Evolutionary conservation across 2,113 vertebrate species (phyloP).

Genomic region (Pelmatolapia mariae): DNA sequence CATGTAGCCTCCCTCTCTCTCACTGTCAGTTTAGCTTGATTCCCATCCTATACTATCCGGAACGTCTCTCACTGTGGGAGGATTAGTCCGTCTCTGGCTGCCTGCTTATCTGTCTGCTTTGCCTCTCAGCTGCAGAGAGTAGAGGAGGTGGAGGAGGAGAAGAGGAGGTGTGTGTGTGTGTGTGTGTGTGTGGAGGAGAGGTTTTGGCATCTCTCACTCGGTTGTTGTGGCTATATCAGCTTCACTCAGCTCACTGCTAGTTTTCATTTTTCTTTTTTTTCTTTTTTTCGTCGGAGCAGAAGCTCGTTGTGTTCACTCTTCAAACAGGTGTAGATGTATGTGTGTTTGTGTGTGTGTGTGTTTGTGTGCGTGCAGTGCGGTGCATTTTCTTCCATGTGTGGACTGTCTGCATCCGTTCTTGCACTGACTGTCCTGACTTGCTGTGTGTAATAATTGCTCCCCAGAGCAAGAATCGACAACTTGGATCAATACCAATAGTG

Average conservation of each 20-base stretch:
- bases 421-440: not conserved
- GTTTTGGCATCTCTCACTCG: slow-evolving; percentile 21
- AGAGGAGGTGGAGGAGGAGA: not conserved
- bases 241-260: slow-evolving; percentile 7
- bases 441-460: slow-evolving; percentile 40
- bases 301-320: not conserved
- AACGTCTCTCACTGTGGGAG: slow-evolving; percentile 45
- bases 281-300: not conserved
- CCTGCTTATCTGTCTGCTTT: slow-evolving; percentile 66
- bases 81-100: slow-evolving; percentile 67
- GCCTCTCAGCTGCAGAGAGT: slow-evolving; percentile 30
- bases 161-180: not conserved
- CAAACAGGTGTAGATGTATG: not conserved
- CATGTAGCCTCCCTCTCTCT: not conserved
- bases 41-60: slow-evolving; percentile 46
- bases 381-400: not conserved
- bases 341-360: not conserved
- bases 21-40: slow-evolving; percentile 22
- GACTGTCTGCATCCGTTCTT: not conserved
- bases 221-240: slow-evolving; percentile 40
- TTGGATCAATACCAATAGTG: slow-evolving; percentile 54
- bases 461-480: slow-evolving; percentile 40
- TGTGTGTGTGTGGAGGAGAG: not conserved
- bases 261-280: not conserved
- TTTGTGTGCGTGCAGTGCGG: not conserved